Evolutionary conservation across 2,113 vertebrate species (phyloP), one percentile per base, ranked within the genome.

Genomic region (Dunckerocampus dactyliophorus): DNA sequence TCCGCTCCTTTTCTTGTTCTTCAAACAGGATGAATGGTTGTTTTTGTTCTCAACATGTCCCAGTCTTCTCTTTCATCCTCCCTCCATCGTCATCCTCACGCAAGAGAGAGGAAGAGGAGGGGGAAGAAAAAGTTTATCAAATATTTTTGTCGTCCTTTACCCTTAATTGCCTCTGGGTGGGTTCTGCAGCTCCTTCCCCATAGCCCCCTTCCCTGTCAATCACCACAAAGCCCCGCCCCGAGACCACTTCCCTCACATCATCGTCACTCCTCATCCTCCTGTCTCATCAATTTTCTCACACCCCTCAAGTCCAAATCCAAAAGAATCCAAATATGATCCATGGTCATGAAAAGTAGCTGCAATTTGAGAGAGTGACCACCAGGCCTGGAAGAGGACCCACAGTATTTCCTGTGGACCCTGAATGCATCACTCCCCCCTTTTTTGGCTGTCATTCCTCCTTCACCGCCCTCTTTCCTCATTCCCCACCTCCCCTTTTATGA

Each of bases 141-240:
- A 82, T 89, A 87, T 90, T 85, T 89, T 80, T 86, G 72, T 82
- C 82, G 84, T 89, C 85, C 85, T 90, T 89, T 88, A 88, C 84
- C 89, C 87, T 89, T 91, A 90, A 91, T 90, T 92, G 84, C 87
- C 85, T 87, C 83, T 89, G 88, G 90, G 88, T 83, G 87, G 90
- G 83, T 85, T 89, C 81, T 73, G 66, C 75, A 80, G 69, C 81
- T 74, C 80, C 72, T 82, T 81, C 67, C 69, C 84, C 61, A 91
- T 90, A 85, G 88, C 89, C 69, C 50, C 56, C 55, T 21, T 7
- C 45, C 31, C 57, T 87, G 90, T 89, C 90, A 85, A 64, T 89
- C 88, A 88, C 58, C 60, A 49, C 63, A 53, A 75, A 76, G 74
- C 74, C 68, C 71, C 59, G 59, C 62, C 59, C 62, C 75, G 65